Base-by-base conservation (phyloP, 2,888 invertebrate genomes). In the Epistrophe eligans region DNA sequence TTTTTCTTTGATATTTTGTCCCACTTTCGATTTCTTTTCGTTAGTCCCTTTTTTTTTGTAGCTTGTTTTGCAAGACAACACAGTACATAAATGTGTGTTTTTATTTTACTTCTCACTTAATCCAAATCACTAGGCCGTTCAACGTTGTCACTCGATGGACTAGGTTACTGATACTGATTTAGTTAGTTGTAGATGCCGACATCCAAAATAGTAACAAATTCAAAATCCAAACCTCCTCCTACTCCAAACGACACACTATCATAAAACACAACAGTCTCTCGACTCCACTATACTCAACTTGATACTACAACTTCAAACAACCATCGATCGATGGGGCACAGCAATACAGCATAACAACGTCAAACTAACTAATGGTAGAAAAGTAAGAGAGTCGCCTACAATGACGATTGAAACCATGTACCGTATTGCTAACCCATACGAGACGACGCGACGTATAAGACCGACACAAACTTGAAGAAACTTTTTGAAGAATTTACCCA, bases 111-210 rank as follows among this genome's bases (percentile, higher is more conserved):
- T 88, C 77, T 82, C 74, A 79, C 83, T 84, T 48, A 48, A 87
- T 74, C 88, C 84, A 89, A 88, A 76, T 87, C 88, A 89, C 89
- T 89, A 90, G 73, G 90, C 90, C 90, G 91, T 90, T 90, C 88
- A 89, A 84, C 90, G 91, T 90, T 91, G 92, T 92, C 91, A 91
- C 91, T 91, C 91, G 91, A 90, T 92, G 91, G 91, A 91, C 92
- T 91, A 90, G 90, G 91, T 91, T 91, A 92, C 91, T 92, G 92
- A 91, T 91, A 92, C 92, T 92, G 91, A 92, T 89, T 89, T 89
- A 89, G 90, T 90, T 90, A 90, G 90, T 89, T 89, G 90, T 89
- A 70, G 88, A 89, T 88, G 89, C 90, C 91, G 90, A 89, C 90
- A 90, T 90, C 89, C 89, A 90, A 91, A 91, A 90, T 89, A 88